phyloP scores from a whole-genome alignment of 2,888 invertebrate species.

The Amblyjoppa proteus region DNA sequence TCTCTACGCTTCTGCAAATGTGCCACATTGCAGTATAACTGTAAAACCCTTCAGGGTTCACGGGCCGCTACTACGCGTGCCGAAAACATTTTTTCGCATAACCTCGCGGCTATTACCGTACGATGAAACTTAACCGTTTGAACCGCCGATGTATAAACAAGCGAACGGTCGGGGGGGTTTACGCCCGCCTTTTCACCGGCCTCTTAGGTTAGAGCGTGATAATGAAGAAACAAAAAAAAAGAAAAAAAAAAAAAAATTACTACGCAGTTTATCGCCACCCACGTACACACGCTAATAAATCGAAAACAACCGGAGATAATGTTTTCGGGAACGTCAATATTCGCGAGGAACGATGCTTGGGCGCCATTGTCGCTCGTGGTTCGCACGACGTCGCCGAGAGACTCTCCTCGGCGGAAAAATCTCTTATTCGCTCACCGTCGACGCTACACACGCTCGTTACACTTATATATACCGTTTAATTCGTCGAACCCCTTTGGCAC shows the following conservation, averaged over 20 bases:
- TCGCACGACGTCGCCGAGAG: slow-evolving; percentile 67
- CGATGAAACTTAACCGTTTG: not conserved
- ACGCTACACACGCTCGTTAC: slow-evolving; percentile 17
- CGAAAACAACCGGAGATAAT: slow-evolving; percentile 77
- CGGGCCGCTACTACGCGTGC: slow-evolving; percentile 83
- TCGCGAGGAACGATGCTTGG: slow-evolving; percentile 77
- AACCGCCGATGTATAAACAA: not conserved
- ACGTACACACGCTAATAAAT: slow-evolving; percentile 67
- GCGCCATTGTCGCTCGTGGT: slow-evolving; percentile 82
- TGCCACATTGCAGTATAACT: slow-evolving; percentile 85
- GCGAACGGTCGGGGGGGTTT: not conserved
- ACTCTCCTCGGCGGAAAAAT: slow-evolving; percentile 74
- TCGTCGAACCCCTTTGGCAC: not conserved
- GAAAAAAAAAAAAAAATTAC: slow-evolving; percentile 50
- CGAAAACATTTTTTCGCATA: slow-evolving; percentile 84
- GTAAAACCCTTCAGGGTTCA: slow-evolving; percentile 85
- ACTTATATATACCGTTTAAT: not conserved
- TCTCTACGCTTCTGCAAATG: slow-evolving; percentile 84
- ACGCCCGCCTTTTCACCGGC: slow-evolving; percentile 36
- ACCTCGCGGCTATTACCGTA: slow-evolving; percentile 72
- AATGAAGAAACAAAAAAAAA: slow-evolving; percentile 7
- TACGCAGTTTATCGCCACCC: slow-evolving; percentile 67
- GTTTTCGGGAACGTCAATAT: slow-evolving; percentile 83
- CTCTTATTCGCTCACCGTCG: slow-evolving; percentile 25
- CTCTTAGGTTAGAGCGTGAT: slow-evolving; percentile 74